phyloP scores from a whole-genome alignment of 1,140 invertebrate species.

The Pinna nobilis region DNA sequence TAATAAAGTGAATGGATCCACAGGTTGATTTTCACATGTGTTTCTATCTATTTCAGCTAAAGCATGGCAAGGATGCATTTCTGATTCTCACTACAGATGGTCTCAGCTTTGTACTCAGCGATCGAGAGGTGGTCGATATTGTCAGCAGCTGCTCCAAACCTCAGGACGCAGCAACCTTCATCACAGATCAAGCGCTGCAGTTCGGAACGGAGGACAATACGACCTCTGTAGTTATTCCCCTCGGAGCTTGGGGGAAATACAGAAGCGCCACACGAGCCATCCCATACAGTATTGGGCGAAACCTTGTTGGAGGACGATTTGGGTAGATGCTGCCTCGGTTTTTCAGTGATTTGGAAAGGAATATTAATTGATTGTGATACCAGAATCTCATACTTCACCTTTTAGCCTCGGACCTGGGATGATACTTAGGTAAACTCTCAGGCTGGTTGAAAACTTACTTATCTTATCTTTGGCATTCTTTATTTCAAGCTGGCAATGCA shows the following conservation, averaged over 20 bases:
- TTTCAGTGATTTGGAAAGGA: too few species aligned
- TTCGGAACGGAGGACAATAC: slow-evolving; percentile 79
- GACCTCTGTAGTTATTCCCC: slow-evolving; percentile 77
- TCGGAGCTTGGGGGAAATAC: slow-evolving; percentile 79
- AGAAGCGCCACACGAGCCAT: slow-evolving; percentile 49
- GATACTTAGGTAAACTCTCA: too few species aligned
- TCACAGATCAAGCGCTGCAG: slow-evolving; percentile 77
- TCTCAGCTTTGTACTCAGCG: slow-evolving; percentile 76
- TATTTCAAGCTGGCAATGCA: too few species aligned
- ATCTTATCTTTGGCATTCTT: too few species aligned
- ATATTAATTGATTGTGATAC: too few species aligned
- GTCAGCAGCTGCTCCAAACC: slow-evolving; percentile 75
- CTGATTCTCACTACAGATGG: slow-evolving; percentile 78
- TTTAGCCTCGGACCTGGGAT: too few species aligned
- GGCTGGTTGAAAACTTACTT: too few species aligned
- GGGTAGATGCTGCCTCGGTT: too few species aligned
- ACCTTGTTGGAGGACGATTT: slow-evolving; percentile 48
- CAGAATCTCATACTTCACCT: too few species aligned
- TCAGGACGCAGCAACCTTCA: slow-evolving; percentile 74
- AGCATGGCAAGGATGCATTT: slow-evolving; percentile 78
- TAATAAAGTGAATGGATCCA: too few species aligned
- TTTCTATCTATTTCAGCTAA: slow-evolving; percentile 75
- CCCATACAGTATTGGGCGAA: slow-evolving; percentile 66
- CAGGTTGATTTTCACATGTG: too few species aligned
- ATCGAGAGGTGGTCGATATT: slow-evolving; percentile 77